Evolutionary conservation across 2,888 invertebrate genomes (phyloP), one percentile per base, ranked within the genome.

Genomic region (Pterobdella sp.): DNA sequence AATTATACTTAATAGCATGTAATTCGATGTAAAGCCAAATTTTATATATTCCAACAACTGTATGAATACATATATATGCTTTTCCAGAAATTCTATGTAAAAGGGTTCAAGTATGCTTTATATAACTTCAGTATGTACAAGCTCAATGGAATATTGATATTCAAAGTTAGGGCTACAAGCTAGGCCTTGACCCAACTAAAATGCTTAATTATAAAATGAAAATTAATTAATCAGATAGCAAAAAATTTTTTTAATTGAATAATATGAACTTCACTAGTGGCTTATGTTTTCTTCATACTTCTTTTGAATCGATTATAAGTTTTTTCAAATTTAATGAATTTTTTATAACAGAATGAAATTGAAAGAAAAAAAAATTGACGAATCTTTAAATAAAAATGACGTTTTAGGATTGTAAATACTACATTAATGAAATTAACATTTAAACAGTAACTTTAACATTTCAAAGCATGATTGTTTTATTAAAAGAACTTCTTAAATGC

Each of bases 1-100:
- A 56, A 56, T 56, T 56, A 56, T 56, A 56, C 60, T 56, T 56
- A 56, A 56, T 56, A n/a, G 60, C 60, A 56, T 56, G 60, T 56
- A 56, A 56, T 56, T 56, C 60, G 60, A 56, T 56, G 60, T 56
- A 56, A 14, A 26, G n/a, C 60, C 4, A 56, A 56, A 22, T 56
- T 22, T 56, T 56, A 56, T 56, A 56, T 56, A 56, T 3, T 56
- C 26, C n/a, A 56, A 18, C 60, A 26, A 56, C 26, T 18, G 60
- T 56, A 56, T 56, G n/a, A 18, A 56, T 56, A 56, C 26, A 56
- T 14, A 26, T 22, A n/a, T 18, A 22, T 26, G 60, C 18, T 56
- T 56, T 56, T 4, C 60, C 60, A 14, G 10, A 26, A n/a, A 26
- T 18, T 22, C 60, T 18, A 56, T 26, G 60, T 22, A 26, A 26